Base-by-base conservation (phyloP, 1,140 invertebrate genomes). In the Sminthurides bifidus region DNA sequence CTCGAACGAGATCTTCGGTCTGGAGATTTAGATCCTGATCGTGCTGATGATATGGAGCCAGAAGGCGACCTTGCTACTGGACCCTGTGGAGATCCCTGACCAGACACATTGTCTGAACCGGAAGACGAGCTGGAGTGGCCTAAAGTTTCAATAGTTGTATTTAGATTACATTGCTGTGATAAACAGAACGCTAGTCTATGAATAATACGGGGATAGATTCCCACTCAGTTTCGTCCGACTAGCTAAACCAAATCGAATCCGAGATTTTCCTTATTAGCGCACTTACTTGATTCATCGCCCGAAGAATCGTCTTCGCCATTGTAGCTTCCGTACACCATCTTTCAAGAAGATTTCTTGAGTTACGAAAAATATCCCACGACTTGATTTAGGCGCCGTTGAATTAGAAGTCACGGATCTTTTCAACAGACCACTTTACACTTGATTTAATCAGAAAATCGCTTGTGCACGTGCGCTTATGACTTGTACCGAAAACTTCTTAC, bases 31-130 rank as follows among this genome's bases (percentile, higher is more conserved):
- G 58, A 59, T 31, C 33, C 41, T 2, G 52, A 54, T 35, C 43
- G 35, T 30, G 51, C 41, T 12, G 30, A 29, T 14, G 51, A 54
- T 4, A 35, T 10, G 24, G 49, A 56, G 2, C 50, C 24, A 10
- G 59, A 61, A 19, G 45, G 6, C 26, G 58, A 60, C 24, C 44
- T 10, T 21, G 44, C 10, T 23, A n/a, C n/a, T n/a, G n/a, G 40
- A 43, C 5, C 40, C 21, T n/a, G 8, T 35, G 33, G n/a, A 35
- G 8, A 10, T 10, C 33, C 8, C 8, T n/a, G 8, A 35, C 33
- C 33, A 10, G 33, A 35, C 8, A 8, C 8, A 35, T n/a, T 35
- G 8, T n/a, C n/a, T 10, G 33, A 35, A 35, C 33, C 33, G 8
- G 33, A 35, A 10, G 8, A 8, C n/a, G 33, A 35, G 8, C 33